Conservation (phyloP, 2,113 vertebrate species). For the Syngnathus scovelli region DNA sequence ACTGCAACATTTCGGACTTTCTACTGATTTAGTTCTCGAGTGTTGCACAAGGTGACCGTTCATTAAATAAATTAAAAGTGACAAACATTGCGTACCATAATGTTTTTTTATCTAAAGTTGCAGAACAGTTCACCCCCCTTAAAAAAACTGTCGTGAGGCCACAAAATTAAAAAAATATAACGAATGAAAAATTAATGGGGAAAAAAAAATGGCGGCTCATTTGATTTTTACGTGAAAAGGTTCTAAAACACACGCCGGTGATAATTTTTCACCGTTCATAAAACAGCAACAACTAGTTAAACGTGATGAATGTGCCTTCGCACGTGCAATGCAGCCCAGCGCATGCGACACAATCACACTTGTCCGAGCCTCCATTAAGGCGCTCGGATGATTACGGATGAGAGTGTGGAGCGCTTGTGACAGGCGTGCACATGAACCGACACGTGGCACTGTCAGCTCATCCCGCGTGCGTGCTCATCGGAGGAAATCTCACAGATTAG, state of each 20-base stretch:
- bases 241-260: background rate
- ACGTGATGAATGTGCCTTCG: conserved; percentile 38
- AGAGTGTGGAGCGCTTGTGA: conserved; percentile 45
- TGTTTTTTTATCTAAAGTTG: no score
- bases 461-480: conserved; percentile 7
- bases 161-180: no score
- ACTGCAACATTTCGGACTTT: no score
- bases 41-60: no score
- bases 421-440: conserved; percentile 21
- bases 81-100: no score
- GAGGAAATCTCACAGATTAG: background rate
- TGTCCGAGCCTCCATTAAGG: conserved; percentile 31
- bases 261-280: background rate
- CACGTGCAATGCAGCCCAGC: conserved; percentile 32
- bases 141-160: no score
- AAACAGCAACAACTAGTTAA: background rate
- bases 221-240: background rate
- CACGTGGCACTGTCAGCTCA: background rate
- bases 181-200: background rate
- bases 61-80: no score
- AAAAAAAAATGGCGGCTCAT: background rate
- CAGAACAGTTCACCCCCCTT: no score
- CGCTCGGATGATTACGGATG: conserved; percentile 55
- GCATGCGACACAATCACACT: conserved; percentile 27
- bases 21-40: no score